Evolutionary conservation across 2,888 invertebrate genomes (phyloP).

Genomic region (Ceratothoa steindachneri): DNA sequence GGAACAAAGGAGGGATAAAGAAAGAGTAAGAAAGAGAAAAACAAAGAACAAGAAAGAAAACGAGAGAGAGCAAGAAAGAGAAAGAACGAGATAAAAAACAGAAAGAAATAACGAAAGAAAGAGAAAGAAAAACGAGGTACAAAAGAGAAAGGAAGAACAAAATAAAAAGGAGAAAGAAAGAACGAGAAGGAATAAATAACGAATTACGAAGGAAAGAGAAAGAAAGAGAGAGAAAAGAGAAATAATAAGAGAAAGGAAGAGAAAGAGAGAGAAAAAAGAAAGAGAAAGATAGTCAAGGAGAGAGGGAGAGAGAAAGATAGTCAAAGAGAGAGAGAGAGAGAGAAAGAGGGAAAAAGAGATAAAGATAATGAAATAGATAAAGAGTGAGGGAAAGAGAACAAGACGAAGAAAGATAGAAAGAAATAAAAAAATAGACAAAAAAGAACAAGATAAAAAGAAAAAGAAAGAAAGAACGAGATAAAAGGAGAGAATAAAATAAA

Average conservation of each 20-base stretch:
- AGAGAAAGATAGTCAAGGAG: neutral
- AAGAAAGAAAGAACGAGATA: slow-evolving; percentile 9
- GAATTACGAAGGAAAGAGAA: no score
- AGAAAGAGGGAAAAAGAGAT: neutral
- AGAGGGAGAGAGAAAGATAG: neutral
- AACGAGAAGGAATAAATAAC: no score
- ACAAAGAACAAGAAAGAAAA: no score
- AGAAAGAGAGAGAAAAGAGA: no score
- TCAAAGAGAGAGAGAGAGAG: neutral
- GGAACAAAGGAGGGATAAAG: no score
- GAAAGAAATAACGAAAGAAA: no score
- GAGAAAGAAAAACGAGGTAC: neutral
- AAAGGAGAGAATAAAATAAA: no score
- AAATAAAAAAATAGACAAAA: neutral
- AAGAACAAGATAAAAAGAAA: slow-evolving; percentile 1
- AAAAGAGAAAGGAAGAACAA: neutral
- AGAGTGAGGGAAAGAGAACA: neutral
- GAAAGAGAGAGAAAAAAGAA: no score
- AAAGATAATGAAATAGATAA: neutral
- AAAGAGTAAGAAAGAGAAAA: no score
- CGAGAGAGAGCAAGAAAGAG: no score
- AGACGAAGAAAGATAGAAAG: neutral
- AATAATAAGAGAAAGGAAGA: no score
- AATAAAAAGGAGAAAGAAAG: neutral
- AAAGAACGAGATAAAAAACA: no score